These are phyloP conservation scores for Lottia gigantea DNA, from an alignment of 2,888 invertebrate genomes.

Conservation along the genomic window DNA sequence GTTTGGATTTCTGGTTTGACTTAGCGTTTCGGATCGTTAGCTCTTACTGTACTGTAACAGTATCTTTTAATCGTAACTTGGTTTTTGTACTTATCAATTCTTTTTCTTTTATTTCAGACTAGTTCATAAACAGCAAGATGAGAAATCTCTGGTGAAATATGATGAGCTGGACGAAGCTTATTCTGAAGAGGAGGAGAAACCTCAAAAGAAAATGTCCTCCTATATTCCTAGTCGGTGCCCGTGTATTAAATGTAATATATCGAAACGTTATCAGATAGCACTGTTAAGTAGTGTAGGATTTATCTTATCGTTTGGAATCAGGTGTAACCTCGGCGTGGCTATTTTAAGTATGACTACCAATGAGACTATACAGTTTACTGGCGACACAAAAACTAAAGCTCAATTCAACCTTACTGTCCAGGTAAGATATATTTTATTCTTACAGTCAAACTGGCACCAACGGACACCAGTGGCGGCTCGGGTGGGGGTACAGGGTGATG, in stretches of 20 bases:
- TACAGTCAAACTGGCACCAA: too few species aligned
- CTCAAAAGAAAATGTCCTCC: slow-evolving; percentile 18
- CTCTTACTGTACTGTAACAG: too few species aligned
- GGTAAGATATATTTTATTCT: neutral
- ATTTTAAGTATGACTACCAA: slow-evolving; percentile 79
- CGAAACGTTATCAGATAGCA: slow-evolving; percentile 67
- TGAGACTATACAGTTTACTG: slow-evolving; percentile 39
- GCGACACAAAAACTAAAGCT: slow-evolving; percentile 21
- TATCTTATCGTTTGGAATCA: slow-evolving; percentile 81
- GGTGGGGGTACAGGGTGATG: too few species aligned
- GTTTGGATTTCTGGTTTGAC: too few species aligned
- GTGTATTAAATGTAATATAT: slow-evolving; percentile 46
- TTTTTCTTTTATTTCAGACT: slow-evolving; percentile 41
- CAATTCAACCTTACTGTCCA: neutral
- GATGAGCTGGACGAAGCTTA: slow-evolving; percentile 65
- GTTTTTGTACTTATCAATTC: too few species aligned
- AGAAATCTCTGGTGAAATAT: slow-evolving; percentile 63
- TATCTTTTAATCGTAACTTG: too few species aligned
- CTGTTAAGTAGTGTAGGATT: slow-evolving; percentile 70
- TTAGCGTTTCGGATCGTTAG: too few species aligned
- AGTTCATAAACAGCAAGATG: slow-evolving; percentile 54
- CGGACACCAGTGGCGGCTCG: too few species aligned
- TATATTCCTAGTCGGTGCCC: slow-evolving; percentile 31
- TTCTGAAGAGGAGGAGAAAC: slow-evolving; percentile 50
- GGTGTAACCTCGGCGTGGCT: slow-evolving; percentile 98